Evolutionary conservation across 2,888 invertebrate genomes (phyloP), one percentile per base, ranked within the genome.

Genomic region (Charanyca ferruginea): DNA sequence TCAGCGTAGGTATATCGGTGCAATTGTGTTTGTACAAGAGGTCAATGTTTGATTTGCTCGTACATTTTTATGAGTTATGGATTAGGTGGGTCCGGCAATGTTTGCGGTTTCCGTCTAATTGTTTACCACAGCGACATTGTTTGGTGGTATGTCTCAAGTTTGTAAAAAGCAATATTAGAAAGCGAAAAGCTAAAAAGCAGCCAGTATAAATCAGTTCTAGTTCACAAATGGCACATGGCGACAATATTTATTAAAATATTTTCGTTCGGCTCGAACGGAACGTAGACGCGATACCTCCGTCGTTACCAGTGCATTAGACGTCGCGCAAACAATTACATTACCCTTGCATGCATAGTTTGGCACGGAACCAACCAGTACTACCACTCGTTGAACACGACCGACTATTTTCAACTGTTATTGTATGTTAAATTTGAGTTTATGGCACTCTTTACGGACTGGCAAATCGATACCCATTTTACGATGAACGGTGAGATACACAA

Each of bases 11-110:
- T 65, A 66, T 73, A 70, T 74, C 68, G 69, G 62, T 76, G 63
- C 72, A 73, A 66, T 73, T 65, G 61, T 54, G 72, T 67, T 72
- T 92, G 90, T 85, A 83, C 86, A 72, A 71, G 63, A 86, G 86
- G 89, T 84, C 87, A 87, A 83, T 87, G 86, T 90, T 92, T 90
- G 89, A 87, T 83, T 87, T 88, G 87, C 87, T 91, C 90, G 90
- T 91, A 91, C 90, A 90, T 94, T 94, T 93, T 92, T 92, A 94
- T 94, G 94, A 95, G 90, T 94, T 94, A 95, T 92, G 93, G 91
- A 89, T 89, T 90, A 91, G 94, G 93, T 87, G 87, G 87, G 91
- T 83, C 89, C 86, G 81, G 85, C 80, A 81, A 79, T 93, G 88
- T 94, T 94, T 92, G 89, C 85, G 83, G 85, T 88, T 89, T 87